Percentiles rank a stretch among this genome's conserved stretches.
Conservation (phyloP, 2,797 vertebrate genomes). For the Chlorospingus flavigularis region DNA sequence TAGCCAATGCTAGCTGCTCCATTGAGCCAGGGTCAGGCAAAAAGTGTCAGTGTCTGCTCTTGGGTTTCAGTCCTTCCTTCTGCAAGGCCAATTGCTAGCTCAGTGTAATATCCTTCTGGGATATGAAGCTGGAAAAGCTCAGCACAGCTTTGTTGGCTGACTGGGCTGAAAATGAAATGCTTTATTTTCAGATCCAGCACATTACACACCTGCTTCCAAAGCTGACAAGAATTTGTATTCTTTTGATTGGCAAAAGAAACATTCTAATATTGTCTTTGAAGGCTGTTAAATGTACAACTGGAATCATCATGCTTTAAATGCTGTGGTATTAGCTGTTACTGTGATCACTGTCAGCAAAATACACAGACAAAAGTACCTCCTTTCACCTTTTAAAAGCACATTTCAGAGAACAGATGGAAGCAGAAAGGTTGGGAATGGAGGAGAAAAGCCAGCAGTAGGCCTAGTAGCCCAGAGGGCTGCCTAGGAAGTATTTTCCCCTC, state of each 20-base stretch:
- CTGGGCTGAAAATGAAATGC: neutral
- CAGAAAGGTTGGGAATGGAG: neutral
- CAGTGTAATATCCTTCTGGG: neutral
- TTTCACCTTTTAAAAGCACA: neutral
- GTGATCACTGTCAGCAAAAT: constrained; percentile 25
- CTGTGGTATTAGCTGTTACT: constrained; percentile 38
- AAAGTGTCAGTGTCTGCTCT: neutral
- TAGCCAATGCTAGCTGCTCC: neutral
- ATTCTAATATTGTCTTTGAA: constrained; percentile 8
- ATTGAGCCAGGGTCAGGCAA: neutral
- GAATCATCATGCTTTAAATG: constrained; percentile 15
- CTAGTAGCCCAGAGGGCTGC: neutral
- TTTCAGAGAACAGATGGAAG: neutral
- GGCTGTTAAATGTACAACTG: neutral
- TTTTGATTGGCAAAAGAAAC: constrained; percentile 23
- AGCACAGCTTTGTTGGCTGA: neutral
- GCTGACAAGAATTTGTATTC: constrained; percentile 13
- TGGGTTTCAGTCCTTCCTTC: neutral
- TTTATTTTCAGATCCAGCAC: constrained; percentile 5
- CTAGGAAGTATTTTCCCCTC: neutral
- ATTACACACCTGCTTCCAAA: constrained; percentile 30
- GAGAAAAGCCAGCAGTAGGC: neutral
- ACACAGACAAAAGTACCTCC: neutral
- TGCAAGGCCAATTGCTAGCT: neutral
- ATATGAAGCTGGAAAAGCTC: constrained; percentile 7